Evolutionary conservation across 2,113 vertebrate genomes (phyloP).

Genomic region (Hemicordylus capensis): DNA sequence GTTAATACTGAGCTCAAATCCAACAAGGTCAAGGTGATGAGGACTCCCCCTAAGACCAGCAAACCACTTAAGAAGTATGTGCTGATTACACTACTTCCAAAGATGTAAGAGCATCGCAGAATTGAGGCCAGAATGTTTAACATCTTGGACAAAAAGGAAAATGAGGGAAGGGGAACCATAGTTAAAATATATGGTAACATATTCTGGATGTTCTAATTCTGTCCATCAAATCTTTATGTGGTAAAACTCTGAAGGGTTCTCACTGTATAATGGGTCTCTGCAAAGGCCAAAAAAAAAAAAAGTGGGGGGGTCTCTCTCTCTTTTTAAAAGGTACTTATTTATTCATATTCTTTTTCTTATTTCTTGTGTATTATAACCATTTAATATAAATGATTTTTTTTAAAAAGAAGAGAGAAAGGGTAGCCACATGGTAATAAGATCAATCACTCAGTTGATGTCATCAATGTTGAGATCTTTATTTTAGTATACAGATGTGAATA

Average conservation of each 20-base stretch:
- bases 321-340: too few relatives aligned
- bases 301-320: too few relatives aligned
- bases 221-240: not conserved
- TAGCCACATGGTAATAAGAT: slow-evolving; percentile 34
- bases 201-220: not conserved
- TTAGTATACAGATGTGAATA: slow-evolving; percentile 18
- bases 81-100: not conserved
- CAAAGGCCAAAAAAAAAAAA: slow-evolving; percentile 8
- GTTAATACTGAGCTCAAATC: too few relatives aligned
- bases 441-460: slow-evolving; percentile 31
- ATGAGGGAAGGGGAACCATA: not conserved
- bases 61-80: not conserved
- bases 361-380: too few relatives aligned
- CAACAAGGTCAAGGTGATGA: not conserved
- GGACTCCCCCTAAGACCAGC: not conserved
- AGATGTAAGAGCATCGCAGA: not conserved
- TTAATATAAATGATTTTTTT: too few relatives aligned
- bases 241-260: not conserved
- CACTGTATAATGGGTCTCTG: not conserved
- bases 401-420: not conserved
- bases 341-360: too few relatives aligned
- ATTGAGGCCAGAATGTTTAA: not conserved
- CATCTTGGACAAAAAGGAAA: not conserved
- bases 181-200: not conserved
- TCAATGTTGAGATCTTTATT: slow-evolving; percentile 10